Evolutionary conservation across 2,113 vertebrate genomes (phyloP).

Genomic region (Urocolius indicus): DNA sequence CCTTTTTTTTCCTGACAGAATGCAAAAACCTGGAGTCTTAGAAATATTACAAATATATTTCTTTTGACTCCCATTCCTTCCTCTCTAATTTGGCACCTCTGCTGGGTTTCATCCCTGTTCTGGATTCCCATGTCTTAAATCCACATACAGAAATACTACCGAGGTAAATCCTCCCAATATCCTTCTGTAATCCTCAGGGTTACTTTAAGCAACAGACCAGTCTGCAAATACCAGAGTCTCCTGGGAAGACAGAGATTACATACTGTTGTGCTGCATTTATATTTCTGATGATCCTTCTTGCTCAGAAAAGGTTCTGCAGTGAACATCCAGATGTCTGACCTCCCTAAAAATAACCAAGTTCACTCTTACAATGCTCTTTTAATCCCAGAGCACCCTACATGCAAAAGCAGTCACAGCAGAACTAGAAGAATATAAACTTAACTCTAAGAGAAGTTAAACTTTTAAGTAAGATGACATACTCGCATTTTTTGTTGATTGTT

Average conservation of each 20-base stretch:
- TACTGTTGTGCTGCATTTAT: neutral
- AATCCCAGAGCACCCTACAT: neutral
- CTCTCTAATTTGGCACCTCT: neutral
- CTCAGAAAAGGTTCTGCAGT: constrained; percentile 19
- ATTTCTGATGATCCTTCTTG: constrained; percentile 17
- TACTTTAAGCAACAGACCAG: constrained; percentile 38
- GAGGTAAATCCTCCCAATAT: constrained; percentile 33
- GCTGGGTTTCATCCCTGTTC: neutral
- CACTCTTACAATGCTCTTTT: neutral
- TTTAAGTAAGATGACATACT: neutral
- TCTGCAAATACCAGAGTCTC: constrained; percentile 33
- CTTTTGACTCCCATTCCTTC: neutral
- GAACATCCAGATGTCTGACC: constrained; percentile 20
- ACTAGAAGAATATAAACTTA: neutral
- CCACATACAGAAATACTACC: constrained; percentile 31
- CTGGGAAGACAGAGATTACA: constrained; percentile 15
- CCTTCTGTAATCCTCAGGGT: constrained; percentile 15
- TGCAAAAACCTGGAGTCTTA: neutral
- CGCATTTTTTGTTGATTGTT: neutral
- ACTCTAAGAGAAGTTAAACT: neutral
- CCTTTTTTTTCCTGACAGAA: neutral
- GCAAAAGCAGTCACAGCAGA: neutral
- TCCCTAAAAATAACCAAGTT: constrained; percentile 15
- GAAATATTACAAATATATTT: neutral
- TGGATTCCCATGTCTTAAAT: neutral